These are phyloP conservation scores for Periplaneta americana DNA, from an alignment of 1,140 invertebrate genomes.

Conservation along the genomic window DNA sequence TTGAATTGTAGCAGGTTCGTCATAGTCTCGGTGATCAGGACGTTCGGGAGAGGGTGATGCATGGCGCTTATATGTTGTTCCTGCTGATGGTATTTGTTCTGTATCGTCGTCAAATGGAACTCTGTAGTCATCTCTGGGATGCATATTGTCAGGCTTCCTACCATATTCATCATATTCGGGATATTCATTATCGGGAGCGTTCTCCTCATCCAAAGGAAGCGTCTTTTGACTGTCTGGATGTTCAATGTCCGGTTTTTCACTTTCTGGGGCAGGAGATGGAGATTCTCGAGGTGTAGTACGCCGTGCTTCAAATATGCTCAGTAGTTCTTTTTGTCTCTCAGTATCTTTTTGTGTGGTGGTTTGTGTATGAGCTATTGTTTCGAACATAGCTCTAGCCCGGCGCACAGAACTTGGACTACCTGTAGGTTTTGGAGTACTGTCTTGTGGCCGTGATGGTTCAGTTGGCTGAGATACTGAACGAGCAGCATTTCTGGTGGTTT, in stretches of 20 bases:
- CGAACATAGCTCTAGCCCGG: conserved; percentile 59
- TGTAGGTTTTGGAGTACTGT: conserved; percentile 32
- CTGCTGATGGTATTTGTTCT: background rate
- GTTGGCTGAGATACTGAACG: conserved; percentile 30
- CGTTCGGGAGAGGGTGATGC: background rate
- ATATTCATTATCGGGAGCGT: background rate
- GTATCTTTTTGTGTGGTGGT: background rate
- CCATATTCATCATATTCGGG: background rate
- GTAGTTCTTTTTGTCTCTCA: background rate
- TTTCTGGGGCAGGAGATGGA: background rate
- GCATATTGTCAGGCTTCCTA: background rate
- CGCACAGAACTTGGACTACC: conserved; percentile 52
- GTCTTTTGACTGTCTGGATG: background rate
- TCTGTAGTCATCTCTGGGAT: background rate
- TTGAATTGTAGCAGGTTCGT: background rate
- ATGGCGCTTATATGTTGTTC: background rate
- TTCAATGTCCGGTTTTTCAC: background rate
- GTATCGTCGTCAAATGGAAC: background rate
- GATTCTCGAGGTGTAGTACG: background rate
- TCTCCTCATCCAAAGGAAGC: background rate
- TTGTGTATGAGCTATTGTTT: conserved; percentile 46
- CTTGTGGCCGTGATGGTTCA: conserved; percentile 27
- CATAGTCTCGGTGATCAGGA: background rate
- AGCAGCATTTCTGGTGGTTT: conserved; percentile 45
- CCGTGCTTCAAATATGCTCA: too few relatives aligned